phyloP scores from a whole-genome alignment of 1,140 invertebrate species.

The Caenorhabditis tropicalis region DNA sequence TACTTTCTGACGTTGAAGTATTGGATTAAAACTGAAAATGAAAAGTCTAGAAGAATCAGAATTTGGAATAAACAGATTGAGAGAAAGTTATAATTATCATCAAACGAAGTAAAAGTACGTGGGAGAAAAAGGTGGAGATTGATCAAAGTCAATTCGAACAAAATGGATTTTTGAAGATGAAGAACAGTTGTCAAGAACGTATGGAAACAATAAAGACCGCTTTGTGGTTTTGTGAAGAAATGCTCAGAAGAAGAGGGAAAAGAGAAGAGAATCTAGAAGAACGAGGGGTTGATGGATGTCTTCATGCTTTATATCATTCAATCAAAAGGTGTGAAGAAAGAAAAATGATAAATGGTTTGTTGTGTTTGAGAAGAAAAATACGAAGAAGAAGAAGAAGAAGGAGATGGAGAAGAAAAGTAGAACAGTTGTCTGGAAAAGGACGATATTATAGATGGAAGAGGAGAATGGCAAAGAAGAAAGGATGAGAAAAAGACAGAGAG shows the following conservation, averaged over 20 bases:
- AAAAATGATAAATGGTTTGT: constrained; percentile 7
- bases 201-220: neutral
- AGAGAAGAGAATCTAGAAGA: neutral
- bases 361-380: neutral
- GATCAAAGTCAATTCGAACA: neutral
- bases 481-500: neutral
- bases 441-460: neutral
- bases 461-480: neutral
- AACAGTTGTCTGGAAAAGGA: constrained; percentile 32
- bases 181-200: neutral
- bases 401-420: neutral
- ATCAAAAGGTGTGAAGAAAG: neutral
- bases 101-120: neutral
- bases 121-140: neutral
- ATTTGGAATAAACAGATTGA: no score
- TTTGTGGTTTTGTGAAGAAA: neutral
- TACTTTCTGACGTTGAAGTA: no score
- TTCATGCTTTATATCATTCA: neutral
- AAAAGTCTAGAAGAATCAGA: no score
- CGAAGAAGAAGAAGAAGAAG: neutral
- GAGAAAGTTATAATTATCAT: neutral
- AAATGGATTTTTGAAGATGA: neutral
- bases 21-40: no score
- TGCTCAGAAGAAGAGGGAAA: no score
- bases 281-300: constrained; percentile 2